Base-by-base conservation (phyloP, 1,140 invertebrate genomes). In the Cotesia vestalis region DNA sequence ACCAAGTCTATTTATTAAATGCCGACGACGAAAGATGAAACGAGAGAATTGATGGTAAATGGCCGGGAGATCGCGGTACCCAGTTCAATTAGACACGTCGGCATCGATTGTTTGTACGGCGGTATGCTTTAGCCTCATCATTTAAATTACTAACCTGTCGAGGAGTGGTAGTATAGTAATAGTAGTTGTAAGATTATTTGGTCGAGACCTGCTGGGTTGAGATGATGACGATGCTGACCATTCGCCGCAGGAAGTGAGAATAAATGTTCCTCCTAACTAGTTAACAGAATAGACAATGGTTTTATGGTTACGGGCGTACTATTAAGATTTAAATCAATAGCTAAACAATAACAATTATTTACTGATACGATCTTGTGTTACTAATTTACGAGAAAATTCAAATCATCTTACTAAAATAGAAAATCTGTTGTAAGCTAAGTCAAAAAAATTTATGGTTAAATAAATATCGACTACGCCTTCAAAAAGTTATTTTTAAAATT, bases 1-100 rank as follows among this genome's bases (percentile, higher is more conserved):
- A 40, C 57, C 53, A 20, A 69, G 76, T 81, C 77, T 79, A 78
- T 81, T 80, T 80, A 81, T 81, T 81, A 80, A 75, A 71, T 67
- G 60, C 53, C 17, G 59, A 51, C 14, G 11, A 71, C 4, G 27
- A 38, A 27, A 57, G 40, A 46, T 46, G 40, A 46, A 46, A 46
- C 40, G 40, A 46, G 40, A 46, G 40, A 46, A 46, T 46, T 46
- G 40, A 46, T 46, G 40, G 40, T 46, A 46, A 46, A 46, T 46
- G 40, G 57, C 52, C 27, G 27, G 70, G 70, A 40, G 64, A 74
- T 74, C 69, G 62, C 68, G 35, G 35, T 64, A 36, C 20, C 63
- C 55, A 64, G 63, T 66, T 74, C 73, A 74, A 74, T 74, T 74
- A 74, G 73, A 74, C 69, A 72, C 57, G 69, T 71, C 60, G 69